These are phyloP conservation scores for Zaprionus gabonicus DNA, from an alignment of 1,140 invertebrate species.

Conservation along the genomic window DNA sequence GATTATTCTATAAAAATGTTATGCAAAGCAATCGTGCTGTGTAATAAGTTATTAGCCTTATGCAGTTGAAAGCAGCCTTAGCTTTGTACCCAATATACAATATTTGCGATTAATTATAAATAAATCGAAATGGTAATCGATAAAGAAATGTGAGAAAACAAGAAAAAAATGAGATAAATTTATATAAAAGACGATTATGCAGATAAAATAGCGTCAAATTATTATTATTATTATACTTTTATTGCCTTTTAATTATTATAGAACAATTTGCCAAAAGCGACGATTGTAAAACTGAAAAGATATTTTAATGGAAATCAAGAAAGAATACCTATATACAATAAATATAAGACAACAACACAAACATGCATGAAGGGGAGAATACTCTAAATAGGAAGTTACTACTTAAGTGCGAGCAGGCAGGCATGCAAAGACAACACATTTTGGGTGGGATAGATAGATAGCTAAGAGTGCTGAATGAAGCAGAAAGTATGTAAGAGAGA, in stretches of 20 bases:
- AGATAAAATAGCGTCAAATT: conserved; percentile 49
- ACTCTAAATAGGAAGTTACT: neutral
- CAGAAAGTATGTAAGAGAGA: conserved; percentile 16
- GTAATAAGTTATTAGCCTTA: neutral
- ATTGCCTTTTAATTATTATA: conserved; percentile 1
- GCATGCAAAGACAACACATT: conserved; percentile 43
- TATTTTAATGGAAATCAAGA: neutral
- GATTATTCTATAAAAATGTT: neutral
- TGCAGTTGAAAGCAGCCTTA: neutral
- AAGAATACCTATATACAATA: neutral
- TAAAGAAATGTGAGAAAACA: neutral
- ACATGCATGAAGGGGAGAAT: neutral
- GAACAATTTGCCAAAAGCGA: conserved; percentile 25
- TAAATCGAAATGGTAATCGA: neutral
- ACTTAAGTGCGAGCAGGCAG: neutral
- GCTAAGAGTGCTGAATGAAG: neutral
- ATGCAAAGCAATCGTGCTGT: neutral
- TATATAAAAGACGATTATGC: conserved; percentile 7
- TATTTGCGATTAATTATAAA: neutral
- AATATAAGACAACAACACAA: neutral
- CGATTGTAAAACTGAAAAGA: conserved; percentile 1
- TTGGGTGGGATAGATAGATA: conserved; percentile 21
- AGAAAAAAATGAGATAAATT: conserved; percentile 9
- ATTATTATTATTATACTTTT: conserved; percentile 18
- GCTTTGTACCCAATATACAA: neutral